phyloP scores from a whole-genome alignment of 1,140 invertebrate genomes.

The Antheraea pernyi region DNA sequence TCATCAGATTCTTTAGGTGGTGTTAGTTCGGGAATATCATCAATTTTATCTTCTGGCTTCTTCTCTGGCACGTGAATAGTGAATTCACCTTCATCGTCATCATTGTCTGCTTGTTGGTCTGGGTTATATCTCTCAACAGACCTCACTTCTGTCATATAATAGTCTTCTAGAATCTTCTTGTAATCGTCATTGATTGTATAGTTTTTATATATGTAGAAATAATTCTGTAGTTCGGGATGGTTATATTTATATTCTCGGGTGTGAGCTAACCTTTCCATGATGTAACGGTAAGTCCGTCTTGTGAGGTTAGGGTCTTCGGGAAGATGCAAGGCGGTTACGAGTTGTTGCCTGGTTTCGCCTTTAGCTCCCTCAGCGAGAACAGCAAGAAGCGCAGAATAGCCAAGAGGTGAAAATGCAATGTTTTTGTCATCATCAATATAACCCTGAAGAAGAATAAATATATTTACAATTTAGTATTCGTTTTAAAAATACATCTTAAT shows the following conservation, averaged over 20 bases:
- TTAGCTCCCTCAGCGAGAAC: constrained; percentile 81
- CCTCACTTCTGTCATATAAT: constrained; percentile 81
- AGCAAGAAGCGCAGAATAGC: constrained; percentile 81
- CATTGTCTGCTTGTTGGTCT: constrained; percentile 46
- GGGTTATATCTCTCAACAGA: constrained; percentile 77
- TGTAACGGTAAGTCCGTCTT: constrained; percentile 71
- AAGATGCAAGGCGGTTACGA: constrained; percentile 78
- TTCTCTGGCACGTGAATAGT: constrained; percentile 45
- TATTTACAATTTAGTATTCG: no score
- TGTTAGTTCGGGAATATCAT: constrained; percentile 63
- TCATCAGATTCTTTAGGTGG: constrained; percentile 59
- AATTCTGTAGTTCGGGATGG: constrained; percentile 82
- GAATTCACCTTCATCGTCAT: constrained; percentile 48
- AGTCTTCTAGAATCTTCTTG: constrained; percentile 79
- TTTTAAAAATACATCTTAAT: no score
- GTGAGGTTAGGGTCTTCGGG: constrained; percentile 74
- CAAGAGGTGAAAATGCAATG: constrained; percentile 82
- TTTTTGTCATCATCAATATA: constrained; percentile 80
- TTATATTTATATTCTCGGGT: constrained; percentile 77
- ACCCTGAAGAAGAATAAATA: constrained; percentile 53
- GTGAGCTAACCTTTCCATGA: constrained; percentile 77
- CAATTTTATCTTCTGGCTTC: constrained; percentile 51
- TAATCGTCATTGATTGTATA: constrained; percentile 81
- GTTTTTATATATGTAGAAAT: constrained; percentile 84
- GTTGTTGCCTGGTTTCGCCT: constrained; percentile 80